Evolutionary conservation across 2,797 vertebrate genomes (phyloP), one percentile per base, ranked within the genome.

Genomic region (Chaenodraco wilsoni): DNA sequence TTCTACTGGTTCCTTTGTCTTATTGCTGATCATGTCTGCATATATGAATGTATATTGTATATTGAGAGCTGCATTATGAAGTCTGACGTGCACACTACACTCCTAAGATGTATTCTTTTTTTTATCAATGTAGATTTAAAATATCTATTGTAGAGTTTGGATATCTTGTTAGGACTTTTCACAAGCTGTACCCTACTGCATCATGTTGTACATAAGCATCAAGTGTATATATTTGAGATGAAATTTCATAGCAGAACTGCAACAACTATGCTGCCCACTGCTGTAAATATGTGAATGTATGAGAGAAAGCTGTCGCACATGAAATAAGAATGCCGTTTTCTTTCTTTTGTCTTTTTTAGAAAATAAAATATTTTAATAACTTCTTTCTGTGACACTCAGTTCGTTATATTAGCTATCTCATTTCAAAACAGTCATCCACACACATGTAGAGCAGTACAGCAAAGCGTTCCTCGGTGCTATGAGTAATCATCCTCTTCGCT

Each of bases 221-320:
- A 68, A 31, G 37, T 88, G 67, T 88, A 78, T 51, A 88, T 50
- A 78, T 56, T 46, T 69, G 6, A 78, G 9, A 69, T 75, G 4
- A 13, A 17, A 48, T 78, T 63, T 71, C 52, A 72, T 49, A 70
- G 56, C 50, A 66, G 41, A 48, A 65, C 61, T 77, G n/a, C 50
- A 63, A 9, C 21, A 31, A 60, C 4, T 57, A 70, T 33, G 59
- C 65, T 81, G 31, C 65, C 61, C 62, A 46, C 65, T 76, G 77
- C 21, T 92, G 88, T 92, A 90, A 82, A 92, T 91, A 86, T 89
- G 73, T 88, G 58, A 87, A 87, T 81, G 76, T 57, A 51, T 40
- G 65, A 58, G 16, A 66, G 48, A 78, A 45, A 75, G 66, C 54
- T 63, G 79, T 84, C 87, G 68, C 60, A 69, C 57, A 72, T 70